phyloP scores from a whole-genome alignment of 2,113 vertebrate species.

The Chroicocephalus ridibundus region DNA sequence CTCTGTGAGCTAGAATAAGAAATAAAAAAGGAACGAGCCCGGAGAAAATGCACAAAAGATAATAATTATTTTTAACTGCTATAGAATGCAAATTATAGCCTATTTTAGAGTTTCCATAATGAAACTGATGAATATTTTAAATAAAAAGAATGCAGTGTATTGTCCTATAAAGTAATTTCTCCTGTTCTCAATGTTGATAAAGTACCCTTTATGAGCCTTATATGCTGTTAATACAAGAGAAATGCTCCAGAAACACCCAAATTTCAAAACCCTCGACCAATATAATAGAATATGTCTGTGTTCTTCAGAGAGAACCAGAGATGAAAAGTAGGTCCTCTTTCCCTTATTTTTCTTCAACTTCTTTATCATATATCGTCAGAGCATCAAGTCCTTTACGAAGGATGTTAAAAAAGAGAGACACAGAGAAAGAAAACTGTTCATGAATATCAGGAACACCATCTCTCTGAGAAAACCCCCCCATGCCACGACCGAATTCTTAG shows the following conservation, averaged over 20 bases:
- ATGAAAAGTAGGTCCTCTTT: neutral
- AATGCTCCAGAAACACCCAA: neutral
- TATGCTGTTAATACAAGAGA: neutral
- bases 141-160: neutral
- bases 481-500: neutral
- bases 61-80: neutral
- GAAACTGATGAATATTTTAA: neutral
- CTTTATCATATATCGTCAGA: neutral
- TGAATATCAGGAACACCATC: neutral
- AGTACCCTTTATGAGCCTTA: neutral
- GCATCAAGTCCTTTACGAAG: neutral
- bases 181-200: neutral
- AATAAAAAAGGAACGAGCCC: neutral
- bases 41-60: neutral
- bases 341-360: neutral
- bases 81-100: neutral
- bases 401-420: neutral
- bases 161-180: neutral
- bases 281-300: too few relatives aligned
- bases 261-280: neutral
- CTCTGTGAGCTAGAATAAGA: neutral
- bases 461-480: neutral
- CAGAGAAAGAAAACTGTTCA: neutral
- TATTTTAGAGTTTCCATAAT: neutral
- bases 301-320: neutral